Conservation (phyloP, 2,797 vertebrate genomes). For the Sebastes itinus region DNA sequence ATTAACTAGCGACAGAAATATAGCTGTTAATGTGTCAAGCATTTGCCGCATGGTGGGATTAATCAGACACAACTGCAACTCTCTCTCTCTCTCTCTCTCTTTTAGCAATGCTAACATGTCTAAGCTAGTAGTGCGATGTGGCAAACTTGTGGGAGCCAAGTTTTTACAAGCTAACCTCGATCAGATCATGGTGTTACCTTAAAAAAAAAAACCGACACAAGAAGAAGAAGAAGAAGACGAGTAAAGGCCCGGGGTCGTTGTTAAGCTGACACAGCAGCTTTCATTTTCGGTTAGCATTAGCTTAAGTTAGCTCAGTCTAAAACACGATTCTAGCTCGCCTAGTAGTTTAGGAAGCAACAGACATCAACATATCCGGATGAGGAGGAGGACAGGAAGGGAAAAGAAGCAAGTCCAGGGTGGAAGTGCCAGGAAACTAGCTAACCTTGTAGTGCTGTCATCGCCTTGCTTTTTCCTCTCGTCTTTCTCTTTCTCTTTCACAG, state of each 20-base stretch:
- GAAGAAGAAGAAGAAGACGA: neutral
- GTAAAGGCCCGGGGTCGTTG: constrained; percentile 36
- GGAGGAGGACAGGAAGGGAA: too few relatives aligned
- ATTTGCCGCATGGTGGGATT: constrained; percentile 58
- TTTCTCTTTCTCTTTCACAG: too few relatives aligned
- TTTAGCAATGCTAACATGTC: constrained; percentile 23
- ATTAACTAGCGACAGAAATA: neutral
- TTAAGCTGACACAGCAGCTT: constrained; percentile 75
- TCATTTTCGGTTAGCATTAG: constrained; percentile 75
- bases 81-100: neutral
- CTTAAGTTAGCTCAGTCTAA: constrained; percentile 57
- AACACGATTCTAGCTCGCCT: constrained; percentile 15
- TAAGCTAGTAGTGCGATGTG: neutral
- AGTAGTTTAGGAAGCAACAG: neutral
- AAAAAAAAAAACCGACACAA: neutral
- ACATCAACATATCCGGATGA: neutral
- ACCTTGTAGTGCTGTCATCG: too few relatives aligned
- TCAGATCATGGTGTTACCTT: neutral
- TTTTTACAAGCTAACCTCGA: neutral
- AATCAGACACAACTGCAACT: constrained; percentile 17
- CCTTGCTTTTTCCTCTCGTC: too few relatives aligned
- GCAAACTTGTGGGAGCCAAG: constrained; percentile 30
- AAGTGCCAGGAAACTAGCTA: too few relatives aligned
- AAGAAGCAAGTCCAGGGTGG: too few relatives aligned
- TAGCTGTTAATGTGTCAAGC: constrained; percentile 11